These are phyloP conservation scores for Idaea biselata DNA, from an alignment of 2,888 invertebrate species.

Conservation along the genomic window DNA sequence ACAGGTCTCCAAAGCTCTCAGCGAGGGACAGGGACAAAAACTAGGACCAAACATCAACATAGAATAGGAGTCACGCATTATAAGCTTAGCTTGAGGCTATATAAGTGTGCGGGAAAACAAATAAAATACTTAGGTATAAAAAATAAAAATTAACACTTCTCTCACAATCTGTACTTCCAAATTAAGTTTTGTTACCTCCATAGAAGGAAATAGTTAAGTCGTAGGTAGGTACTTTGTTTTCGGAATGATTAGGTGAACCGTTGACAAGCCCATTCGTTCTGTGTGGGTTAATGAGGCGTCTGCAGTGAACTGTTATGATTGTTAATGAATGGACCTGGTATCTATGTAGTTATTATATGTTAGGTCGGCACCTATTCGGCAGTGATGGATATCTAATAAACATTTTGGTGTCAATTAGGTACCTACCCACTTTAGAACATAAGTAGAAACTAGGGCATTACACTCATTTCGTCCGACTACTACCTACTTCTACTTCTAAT, in stretches of 20 bases:
- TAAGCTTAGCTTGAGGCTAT: too few species aligned
- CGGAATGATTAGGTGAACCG: conserved; percentile 6
- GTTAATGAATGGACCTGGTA: conserved; percentile 4
- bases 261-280: conserved; percentile 5
- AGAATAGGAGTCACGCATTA: too few species aligned
- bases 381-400: background rate
- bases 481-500: too few species aligned
- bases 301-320: conserved; percentile 11
- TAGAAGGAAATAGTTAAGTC: conserved; percentile 5
- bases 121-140: too few species aligned
- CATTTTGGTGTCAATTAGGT: too few species aligned
- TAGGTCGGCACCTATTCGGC: background rate
- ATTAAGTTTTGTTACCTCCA: conserved; percentile 8
- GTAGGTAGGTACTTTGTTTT: conserved; percentile 8
- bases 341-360: background rate
- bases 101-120: too few species aligned
- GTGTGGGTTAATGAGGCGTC: background rate
- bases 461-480: too few species aligned
- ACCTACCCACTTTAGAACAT: too few species aligned
- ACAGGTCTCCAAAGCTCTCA: too few species aligned
- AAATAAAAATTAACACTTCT: background rate
- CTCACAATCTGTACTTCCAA: conserved; percentile 5
- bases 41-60: too few species aligned
- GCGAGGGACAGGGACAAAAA: too few species aligned
- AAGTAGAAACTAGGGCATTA: too few species aligned